Evolutionary conservation across 2,797 vertebrate species (phyloP), one percentile per base, ranked within the genome.

Genomic region (Rallus crepitans): DNA sequence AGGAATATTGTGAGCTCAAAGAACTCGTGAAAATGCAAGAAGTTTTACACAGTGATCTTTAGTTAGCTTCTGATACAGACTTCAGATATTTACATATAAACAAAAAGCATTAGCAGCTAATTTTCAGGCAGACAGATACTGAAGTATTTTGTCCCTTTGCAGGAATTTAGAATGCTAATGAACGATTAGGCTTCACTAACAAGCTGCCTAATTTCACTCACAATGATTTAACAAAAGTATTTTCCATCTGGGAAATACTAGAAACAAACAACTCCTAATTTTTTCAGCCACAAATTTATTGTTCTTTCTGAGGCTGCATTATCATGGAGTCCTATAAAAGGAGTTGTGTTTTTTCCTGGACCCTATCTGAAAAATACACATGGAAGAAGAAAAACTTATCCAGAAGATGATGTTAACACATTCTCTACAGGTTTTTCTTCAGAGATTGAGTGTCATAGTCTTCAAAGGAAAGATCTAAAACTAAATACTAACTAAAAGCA

Each of bases 171-270:
- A 96, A 94, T 94, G 81, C 59, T 94, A 95, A 94, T 94, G 63
- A 65, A 79, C 68, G 33, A 86, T 82, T 90, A 90, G n/a, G 40
- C 69, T 94, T 94, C 59, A 59, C 63, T 93, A 95, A 91, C 56
- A 94, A 94, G 76, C 95, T 94, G 45, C 82, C 60, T 95, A 92
- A 97, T 96, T 96, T 94, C 60, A 87, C 86, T 93, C 71, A 65
- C 61, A 93, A 19, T 69, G 59, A 82, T 91, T 87, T 94, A 91
- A 87, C 65, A 90, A 82, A 84, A 95, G 63, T 45, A 56, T 83
- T 94, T 96, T 95, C 40, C 82, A 59, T 94, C 63, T 94, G 69
- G 50, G 81, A 96, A 55, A 78, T 28, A 70, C 2, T 19, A 65
- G 93, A 45, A 83, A 92, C 84, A 96, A 97, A 82, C 87, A 93